These are phyloP conservation scores for Bugulina stolonifera DNA, from an alignment of 2,888 invertebrate genomes.

Conservation along the genomic window DNA sequence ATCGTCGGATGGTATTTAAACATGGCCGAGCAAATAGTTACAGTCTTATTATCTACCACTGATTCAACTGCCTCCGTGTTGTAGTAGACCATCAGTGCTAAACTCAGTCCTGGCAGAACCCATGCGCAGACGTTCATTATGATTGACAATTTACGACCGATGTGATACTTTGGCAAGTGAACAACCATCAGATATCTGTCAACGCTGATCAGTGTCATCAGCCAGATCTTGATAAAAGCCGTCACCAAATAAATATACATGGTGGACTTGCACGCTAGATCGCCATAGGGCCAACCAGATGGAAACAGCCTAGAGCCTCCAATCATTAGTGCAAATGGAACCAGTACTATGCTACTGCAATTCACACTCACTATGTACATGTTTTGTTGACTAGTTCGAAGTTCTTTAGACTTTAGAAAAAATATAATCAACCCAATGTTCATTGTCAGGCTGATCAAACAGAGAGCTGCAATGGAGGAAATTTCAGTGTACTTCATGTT, in stretches of 20 bases:
- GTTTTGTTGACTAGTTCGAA: not conserved
- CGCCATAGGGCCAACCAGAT: not conserved
- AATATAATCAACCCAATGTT: not conserved
- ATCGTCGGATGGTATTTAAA: not conserved
- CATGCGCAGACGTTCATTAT: not conserved
- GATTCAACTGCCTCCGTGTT: not conserved
- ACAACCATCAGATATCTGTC: conserved; percentile 12
- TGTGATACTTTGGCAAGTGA: not conserved
- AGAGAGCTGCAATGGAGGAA: not conserved
- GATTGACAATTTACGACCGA: not conserved
- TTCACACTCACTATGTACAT: conserved; percentile 8
- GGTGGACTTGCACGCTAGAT: not conserved
- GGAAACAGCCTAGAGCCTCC: not conserved
- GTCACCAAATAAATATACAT: not conserved
- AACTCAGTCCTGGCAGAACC: not conserved
- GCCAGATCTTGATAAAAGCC: conserved; percentile 20
- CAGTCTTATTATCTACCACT: not conserved
- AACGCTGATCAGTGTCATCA: conserved; percentile 15
- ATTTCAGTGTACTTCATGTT: conserved; percentile 19
- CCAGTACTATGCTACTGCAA: not conserved
- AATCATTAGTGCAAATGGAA: not conserved
- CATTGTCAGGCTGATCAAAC: not conserved
- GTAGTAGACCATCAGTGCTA: not conserved
- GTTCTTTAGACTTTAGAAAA: not conserved
- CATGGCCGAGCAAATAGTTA: conserved; percentile 15